phyloP scores from a whole-genome alignment of 2,113 vertebrate species.

The Orientallactaga bullata region DNA sequence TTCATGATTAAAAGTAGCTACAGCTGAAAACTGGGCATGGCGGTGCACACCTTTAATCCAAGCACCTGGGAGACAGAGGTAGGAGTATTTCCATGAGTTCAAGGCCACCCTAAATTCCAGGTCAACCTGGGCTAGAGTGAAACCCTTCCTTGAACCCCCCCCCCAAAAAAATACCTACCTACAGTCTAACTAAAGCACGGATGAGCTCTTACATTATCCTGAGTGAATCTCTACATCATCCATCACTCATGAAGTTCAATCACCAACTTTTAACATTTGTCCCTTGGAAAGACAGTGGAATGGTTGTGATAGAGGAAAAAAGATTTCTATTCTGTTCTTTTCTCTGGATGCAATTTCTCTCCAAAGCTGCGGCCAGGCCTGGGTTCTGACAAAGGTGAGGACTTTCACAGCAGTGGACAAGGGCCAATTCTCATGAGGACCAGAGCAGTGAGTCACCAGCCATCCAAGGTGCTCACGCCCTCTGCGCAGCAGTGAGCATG shows the following conservation, averaged over 20 bases:
- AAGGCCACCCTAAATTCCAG: too few species aligned
- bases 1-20: not conserved
- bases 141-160: too few species aligned
- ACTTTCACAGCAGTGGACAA: not conserved
- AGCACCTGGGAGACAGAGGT: too few species aligned
- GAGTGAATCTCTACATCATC: not conserved
- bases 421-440: not conserved
- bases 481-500: not conserved
- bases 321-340: not conserved
- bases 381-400: not conserved
- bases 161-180: too few species aligned
- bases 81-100: too few species aligned
- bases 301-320: not conserved
- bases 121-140: too few species aligned
- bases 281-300: slow-evolving; percentile 31
- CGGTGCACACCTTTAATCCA: too few species aligned
- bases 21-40: too few species aligned
- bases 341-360: slow-evolving; percentile 40
- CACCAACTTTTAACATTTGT: slow-evolving; percentile 30
- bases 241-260: not conserved
- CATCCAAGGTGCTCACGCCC: not conserved
- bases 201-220: not conserved
- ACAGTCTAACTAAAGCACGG: not conserved
- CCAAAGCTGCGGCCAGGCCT: not conserved
- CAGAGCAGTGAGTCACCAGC: not conserved